phyloP scores from a whole-genome alignment of 2,888 invertebrate genomes.

The Pammene fasciana region DNA sequence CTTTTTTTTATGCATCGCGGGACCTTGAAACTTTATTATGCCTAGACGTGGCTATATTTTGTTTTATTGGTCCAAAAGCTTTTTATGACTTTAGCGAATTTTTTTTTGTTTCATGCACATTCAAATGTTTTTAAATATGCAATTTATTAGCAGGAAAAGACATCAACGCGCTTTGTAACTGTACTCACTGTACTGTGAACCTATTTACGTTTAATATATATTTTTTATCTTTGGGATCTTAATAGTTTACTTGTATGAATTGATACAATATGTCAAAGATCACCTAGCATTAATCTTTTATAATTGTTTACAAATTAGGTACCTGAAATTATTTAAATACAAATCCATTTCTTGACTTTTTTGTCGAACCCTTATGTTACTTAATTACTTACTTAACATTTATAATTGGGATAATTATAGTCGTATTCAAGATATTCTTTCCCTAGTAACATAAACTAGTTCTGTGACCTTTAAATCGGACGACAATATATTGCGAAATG shows the following conservation, averaged over 20 bases:
- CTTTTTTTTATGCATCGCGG: conserved; percentile 28
- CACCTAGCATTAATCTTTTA: too few species aligned
- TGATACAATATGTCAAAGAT: too few species aligned
- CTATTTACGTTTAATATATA: not conserved
- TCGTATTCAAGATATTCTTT: not conserved
- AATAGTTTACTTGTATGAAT: not conserved
- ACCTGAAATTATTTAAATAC: too few species aligned
- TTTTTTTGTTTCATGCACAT: conserved; percentile 17
- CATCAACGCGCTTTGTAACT: conserved; percentile 53
- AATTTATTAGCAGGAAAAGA: conserved; percentile 51
- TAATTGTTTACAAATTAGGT: not conserved
- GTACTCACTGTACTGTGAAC: too few species aligned
- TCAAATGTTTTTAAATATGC: not conserved
- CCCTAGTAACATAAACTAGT: conserved; percentile 18
- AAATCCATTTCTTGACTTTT: too few species aligned
- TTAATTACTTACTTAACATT: too few species aligned
- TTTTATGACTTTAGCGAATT: conserved; percentile 39
- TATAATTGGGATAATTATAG: not conserved
- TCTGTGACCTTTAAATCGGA: conserved; percentile 32
- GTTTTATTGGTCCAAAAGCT: conserved; percentile 27
- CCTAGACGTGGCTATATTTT: conserved; percentile 16
- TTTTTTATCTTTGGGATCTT: not conserved
- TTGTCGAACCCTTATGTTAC: too few species aligned
- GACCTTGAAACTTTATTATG: conserved; percentile 25
- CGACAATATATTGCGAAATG: conserved; percentile 27